Evolutionary conservation across 2,888 invertebrate species (phyloP).

Genomic region (Xestobium rufovillosum): DNA sequence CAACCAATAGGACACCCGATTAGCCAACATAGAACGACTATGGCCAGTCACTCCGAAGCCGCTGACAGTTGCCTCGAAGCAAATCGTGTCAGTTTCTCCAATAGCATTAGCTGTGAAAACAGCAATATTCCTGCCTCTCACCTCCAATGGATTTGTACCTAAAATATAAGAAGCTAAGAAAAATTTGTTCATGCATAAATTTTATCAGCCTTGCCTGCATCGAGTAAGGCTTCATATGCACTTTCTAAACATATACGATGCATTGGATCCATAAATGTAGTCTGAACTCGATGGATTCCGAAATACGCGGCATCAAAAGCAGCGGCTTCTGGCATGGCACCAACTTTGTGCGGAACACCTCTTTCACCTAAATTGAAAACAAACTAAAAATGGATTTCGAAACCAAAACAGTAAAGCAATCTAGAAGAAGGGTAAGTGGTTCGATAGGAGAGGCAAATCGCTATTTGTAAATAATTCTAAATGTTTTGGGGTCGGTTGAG

Average conservation of each 20-base stretch:
- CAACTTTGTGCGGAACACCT: slow-evolving; percentile 37
- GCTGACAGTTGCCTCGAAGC: slow-evolving; percentile 46
- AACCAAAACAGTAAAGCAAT: too few relatives aligned
- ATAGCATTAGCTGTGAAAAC: slow-evolving; percentile 43
- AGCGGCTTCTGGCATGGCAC: slow-evolving; percentile 35
- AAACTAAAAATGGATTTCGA: too few relatives aligned
- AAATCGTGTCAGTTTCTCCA: slow-evolving; percentile 45
- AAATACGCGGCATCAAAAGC: slow-evolving; percentile 44
- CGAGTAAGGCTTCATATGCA: slow-evolving; percentile 44
- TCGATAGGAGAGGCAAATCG: too few relatives aligned
- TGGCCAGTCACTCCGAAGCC: slow-evolving; percentile 64
- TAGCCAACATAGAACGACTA: slow-evolving; percentile 92
- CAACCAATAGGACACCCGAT: slow-evolving; percentile 85
- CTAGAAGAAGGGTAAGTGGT: too few relatives aligned
- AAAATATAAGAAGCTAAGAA: too few relatives aligned
- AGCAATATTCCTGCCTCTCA: slow-evolving; percentile 41
- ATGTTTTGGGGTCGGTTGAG: too few relatives aligned
- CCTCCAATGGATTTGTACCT: slow-evolving; percentile 42
- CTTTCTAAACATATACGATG: slow-evolving; percentile 42
- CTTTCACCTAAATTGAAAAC: slow-evolving; percentile 38
- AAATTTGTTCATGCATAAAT: too few relatives aligned
- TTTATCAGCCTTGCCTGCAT: slow-evolving; percentile 41
- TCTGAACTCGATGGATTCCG: slow-evolving; percentile 44
- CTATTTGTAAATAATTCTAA: too few relatives aligned
- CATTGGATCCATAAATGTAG: slow-evolving; percentile 45